Conservation (phyloP, 2,888 invertebrate genomes). For the Scotopteryx bipunctaria region DNA sequence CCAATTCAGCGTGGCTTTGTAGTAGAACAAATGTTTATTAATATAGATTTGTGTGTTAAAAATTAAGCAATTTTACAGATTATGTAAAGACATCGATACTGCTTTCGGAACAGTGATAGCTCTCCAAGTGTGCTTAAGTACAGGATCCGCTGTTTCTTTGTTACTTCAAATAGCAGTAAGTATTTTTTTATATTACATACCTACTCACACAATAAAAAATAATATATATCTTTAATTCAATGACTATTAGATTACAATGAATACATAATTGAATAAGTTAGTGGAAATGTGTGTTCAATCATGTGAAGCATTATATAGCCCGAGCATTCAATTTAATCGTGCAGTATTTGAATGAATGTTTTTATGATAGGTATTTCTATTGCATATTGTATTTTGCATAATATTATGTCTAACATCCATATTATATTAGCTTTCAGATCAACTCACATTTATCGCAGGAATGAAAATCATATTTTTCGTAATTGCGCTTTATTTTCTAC, state of each 20-base stretch:
- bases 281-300: not conserved
- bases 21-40: no score
- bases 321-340: not conserved
- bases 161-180: conserved; percentile 54
- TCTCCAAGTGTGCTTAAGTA: conserved; percentile 66
- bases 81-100: conserved; percentile 64
- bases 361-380: no score
- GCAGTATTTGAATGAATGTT: no score
- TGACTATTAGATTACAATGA: not conserved
- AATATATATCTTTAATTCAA: no score
- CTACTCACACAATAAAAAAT: no score
- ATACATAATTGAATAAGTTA: not conserved
- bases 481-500: conserved; percentile 61
- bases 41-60: no score
- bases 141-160: conserved; percentile 60
- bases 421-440: conserved; percentile 68
- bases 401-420: no score
- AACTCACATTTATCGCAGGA: conserved; percentile 55
- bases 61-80: conserved; percentile 50
- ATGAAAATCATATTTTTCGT: conserved; percentile 70
- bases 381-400: no score
- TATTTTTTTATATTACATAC: conserved; percentile 19
- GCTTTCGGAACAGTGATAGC: conserved; percentile 71
- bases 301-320: not conserved
- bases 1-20: no score